phyloP scores from a whole-genome alignment of 1,140 invertebrate species.

The Scaptodrosophila lebanonensis region DNA sequence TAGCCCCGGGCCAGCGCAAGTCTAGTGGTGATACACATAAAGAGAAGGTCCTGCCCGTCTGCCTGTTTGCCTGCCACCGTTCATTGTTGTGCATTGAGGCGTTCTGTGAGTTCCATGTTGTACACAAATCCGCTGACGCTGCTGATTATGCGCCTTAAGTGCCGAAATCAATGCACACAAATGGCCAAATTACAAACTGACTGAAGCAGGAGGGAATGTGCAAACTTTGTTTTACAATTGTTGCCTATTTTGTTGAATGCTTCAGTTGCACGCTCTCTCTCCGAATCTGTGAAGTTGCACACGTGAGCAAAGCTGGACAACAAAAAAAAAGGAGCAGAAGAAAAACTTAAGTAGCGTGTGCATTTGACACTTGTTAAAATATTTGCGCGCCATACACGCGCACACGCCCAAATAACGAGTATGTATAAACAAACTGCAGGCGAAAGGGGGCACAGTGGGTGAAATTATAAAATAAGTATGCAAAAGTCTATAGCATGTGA shows the following conservation, averaged over 20 bases:
- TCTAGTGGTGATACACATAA: no score
- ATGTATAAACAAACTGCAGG: no score
- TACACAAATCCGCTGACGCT: constrained; percentile 46
- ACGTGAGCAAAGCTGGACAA: constrained; percentile 19
- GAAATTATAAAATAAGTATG: no score
- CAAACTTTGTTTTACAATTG: constrained; percentile 10
- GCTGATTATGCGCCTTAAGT: constrained; percentile 73
- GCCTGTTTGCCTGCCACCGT: background rate
- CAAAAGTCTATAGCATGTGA: no score
- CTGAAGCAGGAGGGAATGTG: background rate
- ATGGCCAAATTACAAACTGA: constrained; percentile 70
- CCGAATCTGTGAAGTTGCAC: constrained; percentile 19
- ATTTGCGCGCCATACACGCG: constrained; percentile 63
- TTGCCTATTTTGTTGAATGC: constrained; percentile 68
- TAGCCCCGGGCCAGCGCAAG: constrained; percentile 5
- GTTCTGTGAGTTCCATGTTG: constrained; percentile 32
- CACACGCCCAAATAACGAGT: constrained; percentile 16
- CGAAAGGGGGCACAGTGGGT: no score
- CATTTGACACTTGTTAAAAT: constrained; percentile 76
- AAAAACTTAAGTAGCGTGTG: constrained; percentile 72
- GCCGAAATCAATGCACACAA: constrained; percentile 77
- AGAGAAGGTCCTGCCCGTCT: no score
- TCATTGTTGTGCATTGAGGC: constrained; percentile 52
- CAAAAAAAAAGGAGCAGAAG: constrained; percentile 18
- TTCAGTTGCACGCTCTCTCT: constrained; percentile 31